These are phyloP conservation scores for Littorina saxatilis DNA, from an alignment of 1,140 invertebrate species.

Conservation along the genomic window DNA sequence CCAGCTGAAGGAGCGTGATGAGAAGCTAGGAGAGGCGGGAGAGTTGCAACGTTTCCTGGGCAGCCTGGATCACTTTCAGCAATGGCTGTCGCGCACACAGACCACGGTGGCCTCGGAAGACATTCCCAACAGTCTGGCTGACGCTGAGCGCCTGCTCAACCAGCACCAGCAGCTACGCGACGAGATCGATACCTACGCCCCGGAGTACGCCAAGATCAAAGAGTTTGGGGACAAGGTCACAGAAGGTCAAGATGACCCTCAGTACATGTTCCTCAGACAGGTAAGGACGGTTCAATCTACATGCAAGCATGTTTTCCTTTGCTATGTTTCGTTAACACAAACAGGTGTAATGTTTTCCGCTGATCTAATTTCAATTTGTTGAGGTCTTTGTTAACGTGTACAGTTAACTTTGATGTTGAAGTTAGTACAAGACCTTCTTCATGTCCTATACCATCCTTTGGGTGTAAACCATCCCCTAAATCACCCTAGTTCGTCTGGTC, in stretches of 20 bases:
- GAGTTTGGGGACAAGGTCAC: constrained; percentile 98
- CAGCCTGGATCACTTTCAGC: constrained; percentile 99
- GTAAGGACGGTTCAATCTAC: constrained; percentile 43
- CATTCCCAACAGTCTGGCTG: constrained; percentile 95
- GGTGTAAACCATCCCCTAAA: no score
- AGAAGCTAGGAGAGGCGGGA: constrained; percentile 98
- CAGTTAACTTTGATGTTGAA: no score
- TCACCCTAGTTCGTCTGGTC: no score
- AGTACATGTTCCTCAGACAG: constrained; percentile 99
- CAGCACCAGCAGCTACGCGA: constrained; percentile 98
- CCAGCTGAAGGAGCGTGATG: constrained; percentile 95
- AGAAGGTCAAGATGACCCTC: constrained; percentile 89
- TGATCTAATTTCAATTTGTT: no score
- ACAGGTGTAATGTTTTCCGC: no score
- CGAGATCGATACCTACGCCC: constrained; percentile 99
- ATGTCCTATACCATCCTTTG: no score
- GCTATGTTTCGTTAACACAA: no score
- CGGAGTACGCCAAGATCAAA: constrained; percentile 99
- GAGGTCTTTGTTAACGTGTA: no score
- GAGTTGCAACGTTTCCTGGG: constrained; percentile 98
- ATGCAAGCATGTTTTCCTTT: neutral
- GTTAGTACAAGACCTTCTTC: no score
- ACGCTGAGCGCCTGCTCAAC: constrained; percentile 96
- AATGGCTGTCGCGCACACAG: constrained; percentile 99
- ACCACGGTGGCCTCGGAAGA: constrained; percentile 96